phyloP scores from a whole-genome alignment of 2,113 vertebrate genomes.

The Myodes glareolus region DNA sequence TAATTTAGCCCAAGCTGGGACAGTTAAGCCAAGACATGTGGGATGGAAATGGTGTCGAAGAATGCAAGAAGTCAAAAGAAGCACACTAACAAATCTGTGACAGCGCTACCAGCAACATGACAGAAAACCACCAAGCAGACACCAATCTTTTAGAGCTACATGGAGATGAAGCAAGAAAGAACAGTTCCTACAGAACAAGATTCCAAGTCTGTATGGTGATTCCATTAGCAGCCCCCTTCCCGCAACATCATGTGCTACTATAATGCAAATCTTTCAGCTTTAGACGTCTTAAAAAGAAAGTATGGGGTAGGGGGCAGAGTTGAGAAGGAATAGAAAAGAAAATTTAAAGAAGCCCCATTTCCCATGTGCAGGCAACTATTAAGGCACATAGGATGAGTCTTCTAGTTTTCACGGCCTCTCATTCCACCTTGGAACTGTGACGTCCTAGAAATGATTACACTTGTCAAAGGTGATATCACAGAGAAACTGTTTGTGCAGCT shows the following conservation, averaged over 20 bases:
- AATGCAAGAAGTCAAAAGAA: constrained; percentile 45
- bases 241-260: neutral
- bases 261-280: constrained; percentile 21
- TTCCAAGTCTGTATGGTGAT: neutral
- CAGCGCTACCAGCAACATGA: neutral
- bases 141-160: neutral
- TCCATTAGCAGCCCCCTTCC: neutral
- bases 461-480: neutral
- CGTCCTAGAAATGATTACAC: neutral
- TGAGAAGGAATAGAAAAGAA: neutral
- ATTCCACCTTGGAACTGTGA: neutral
- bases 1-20: constrained; percentile 74
- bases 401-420: neutral
- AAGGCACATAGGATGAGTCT: neutral
- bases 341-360: neutral
- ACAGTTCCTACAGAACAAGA: neutral
- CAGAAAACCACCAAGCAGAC: neutral
- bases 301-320: neutral
- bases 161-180: neutral
- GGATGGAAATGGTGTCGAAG: constrained; percentile 56
- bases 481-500: neutral
- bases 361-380: neutral
- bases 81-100: constrained; percentile 21
- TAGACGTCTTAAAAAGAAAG: neutral
- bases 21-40: constrained; percentile 78